Conservation (phyloP, 2,888 invertebrate genomes). For the Phyllotreta cruciferae region DNA sequence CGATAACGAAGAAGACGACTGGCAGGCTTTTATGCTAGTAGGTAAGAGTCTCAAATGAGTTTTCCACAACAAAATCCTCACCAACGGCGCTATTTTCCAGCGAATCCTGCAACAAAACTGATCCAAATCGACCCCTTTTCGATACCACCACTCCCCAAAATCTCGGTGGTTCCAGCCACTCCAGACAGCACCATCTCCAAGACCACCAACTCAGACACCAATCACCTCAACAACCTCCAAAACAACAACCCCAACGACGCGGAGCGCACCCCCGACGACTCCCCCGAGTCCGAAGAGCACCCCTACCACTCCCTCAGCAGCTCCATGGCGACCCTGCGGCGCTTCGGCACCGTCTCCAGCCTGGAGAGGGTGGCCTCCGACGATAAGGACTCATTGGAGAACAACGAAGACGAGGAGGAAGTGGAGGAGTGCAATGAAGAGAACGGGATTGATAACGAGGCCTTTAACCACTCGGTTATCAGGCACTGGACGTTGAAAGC, state of each 20-base stretch:
- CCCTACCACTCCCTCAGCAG: slow-evolving; percentile 76
- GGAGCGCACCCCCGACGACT: slow-evolving; percentile 74
- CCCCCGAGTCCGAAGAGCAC: slow-evolving; percentile 75
- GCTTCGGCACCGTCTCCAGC: slow-evolving; percentile 77
- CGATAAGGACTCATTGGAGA: slow-evolving; percentile 62
- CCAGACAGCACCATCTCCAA: slow-evolving; percentile 45
- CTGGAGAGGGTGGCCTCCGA: slow-evolving; percentile 73
- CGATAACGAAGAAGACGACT: slow-evolving; percentile 60
- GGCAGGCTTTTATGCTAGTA: slow-evolving; percentile 73
- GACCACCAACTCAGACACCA: slow-evolving; percentile 32
- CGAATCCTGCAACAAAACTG: slow-evolving; percentile 68
- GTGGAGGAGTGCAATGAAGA: slow-evolving; percentile 44
- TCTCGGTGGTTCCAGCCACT: slow-evolving; percentile 49
- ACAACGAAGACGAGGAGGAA: slow-evolving; percentile 42
- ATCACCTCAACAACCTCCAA: too few relatives aligned
- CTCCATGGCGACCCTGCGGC: slow-evolving; percentile 61
- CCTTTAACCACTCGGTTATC: slow-evolving; percentile 55
- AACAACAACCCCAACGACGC: slow-evolving; percentile 59
- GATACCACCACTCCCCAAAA: slow-evolving; percentile 47
- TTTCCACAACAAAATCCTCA: too few relatives aligned
- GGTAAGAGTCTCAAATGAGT: slow-evolving; percentile 54
- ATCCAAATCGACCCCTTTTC: slow-evolving; percentile 66
- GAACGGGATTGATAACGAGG: slow-evolving; percentile 56
- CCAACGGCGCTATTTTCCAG: too few relatives aligned
- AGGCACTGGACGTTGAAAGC: slow-evolving; percentile 81